A percentile compares a stretch with the other conserved stretches of the same genome.
phyloP scores from a whole-genome alignment of 2,797 vertebrate species.

The Semaprochilodus insignis region DNA sequence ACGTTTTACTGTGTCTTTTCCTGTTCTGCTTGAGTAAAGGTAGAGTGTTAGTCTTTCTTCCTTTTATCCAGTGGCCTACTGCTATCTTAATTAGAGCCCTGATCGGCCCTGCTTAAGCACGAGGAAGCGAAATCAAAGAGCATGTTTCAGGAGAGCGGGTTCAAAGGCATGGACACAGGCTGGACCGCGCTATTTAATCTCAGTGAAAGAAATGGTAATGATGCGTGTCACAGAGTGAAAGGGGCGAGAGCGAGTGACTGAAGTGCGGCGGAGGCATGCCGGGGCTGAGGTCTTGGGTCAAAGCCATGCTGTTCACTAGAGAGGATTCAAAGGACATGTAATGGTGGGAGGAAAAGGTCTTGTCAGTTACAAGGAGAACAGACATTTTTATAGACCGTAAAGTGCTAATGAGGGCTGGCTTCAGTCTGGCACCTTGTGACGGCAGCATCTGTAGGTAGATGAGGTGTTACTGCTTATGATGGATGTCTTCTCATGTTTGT shows the following conservation, averaged over 20 bases:
- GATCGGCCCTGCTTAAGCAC: constrained; percentile 77
- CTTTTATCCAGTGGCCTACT: constrained; percentile 62
- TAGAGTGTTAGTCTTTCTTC: constrained; percentile 46
- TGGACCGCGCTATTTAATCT: constrained; percentile 79
- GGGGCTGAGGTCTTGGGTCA: constrained; percentile 49
- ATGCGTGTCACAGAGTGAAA: constrained; percentile 78
- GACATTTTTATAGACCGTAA: constrained; percentile 46
- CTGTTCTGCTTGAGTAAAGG: constrained; percentile 51
- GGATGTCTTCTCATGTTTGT: background rate
- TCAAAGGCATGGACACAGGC: constrained; percentile 81
- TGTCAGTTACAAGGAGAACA: constrained; percentile 45
- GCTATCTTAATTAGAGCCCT: constrained; percentile 77
- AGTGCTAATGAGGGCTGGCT: constrained; percentile 42
- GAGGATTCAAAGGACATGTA: constrained; percentile 74
- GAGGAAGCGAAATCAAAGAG: constrained; percentile 81
- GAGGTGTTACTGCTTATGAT: background rate
- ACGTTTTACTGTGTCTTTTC: constrained; percentile 42
- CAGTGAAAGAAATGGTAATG: constrained; percentile 83
- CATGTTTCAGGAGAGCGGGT: constrained; percentile 80
- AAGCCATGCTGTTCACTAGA: constrained; percentile 50
- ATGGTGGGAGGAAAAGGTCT: constrained; percentile 68
- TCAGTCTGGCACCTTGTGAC: constrained; percentile 45
- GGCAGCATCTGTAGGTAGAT: constrained; percentile 7
- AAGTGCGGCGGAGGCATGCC: constrained; percentile 37
- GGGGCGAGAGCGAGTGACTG: constrained; percentile 60